Percentiles rank a stretch among this genome's conserved stretches.
Evolutionary conservation across 2,113 vertebrate species (phyloP).

Genomic region (Lophochroa leadbeateri): DNA sequence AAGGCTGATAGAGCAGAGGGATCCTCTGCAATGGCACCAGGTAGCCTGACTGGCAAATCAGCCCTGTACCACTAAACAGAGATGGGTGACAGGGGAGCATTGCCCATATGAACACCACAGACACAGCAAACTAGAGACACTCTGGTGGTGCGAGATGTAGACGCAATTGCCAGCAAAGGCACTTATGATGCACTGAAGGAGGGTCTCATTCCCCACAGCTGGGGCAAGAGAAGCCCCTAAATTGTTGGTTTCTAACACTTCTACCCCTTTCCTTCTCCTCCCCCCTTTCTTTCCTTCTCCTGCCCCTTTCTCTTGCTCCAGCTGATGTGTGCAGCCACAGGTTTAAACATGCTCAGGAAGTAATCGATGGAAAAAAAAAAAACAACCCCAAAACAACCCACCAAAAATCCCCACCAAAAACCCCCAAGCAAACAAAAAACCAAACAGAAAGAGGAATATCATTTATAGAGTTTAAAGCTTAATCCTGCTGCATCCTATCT

Average conservation of each 20-base stretch:
- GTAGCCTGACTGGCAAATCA: background rate
- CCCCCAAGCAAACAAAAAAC: background rate
- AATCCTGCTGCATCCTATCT: background rate
- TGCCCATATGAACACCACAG: background rate
- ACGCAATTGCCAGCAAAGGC: background rate
- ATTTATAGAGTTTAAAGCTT: background rate
- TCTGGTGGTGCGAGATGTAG: rapidly evolving
- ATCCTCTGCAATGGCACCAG: background rate
- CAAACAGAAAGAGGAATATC: background rate
- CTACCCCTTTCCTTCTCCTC: background rate
- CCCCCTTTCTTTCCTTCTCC: background rate
- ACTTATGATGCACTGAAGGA: background rate
- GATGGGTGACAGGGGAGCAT: background rate
- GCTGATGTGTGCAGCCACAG: background rate
- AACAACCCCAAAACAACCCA: background rate
- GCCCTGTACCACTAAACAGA: background rate
- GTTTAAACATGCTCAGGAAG: background rate
- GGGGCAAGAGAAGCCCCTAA: background rate
- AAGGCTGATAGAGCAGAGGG: background rate
- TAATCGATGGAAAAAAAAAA: rapidly evolving
- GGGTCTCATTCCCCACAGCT: background rate
- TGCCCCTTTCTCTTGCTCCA: background rate
- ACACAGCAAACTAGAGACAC: background rate
- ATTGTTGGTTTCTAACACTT: background rate
- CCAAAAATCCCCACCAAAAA: background rate